Evolutionary conservation across 2,888 invertebrate genomes (phyloP).

Genomic region (Volucella bombylans): DNA sequence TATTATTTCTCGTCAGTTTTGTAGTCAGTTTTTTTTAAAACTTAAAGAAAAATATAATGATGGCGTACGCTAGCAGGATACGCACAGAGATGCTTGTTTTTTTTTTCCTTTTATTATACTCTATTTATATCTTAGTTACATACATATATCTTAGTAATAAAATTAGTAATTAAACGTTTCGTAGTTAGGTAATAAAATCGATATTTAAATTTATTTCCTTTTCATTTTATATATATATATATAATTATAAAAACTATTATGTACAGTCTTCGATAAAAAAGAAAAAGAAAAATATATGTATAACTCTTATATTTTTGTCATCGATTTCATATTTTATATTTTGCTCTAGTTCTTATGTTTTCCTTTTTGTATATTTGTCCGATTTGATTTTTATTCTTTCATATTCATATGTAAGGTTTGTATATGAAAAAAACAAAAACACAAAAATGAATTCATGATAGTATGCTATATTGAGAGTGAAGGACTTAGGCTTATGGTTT

Average conservation of each 20-base stretch:
- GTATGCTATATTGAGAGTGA: constrained; percentile 68
- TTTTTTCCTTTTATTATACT: constrained; percentile 44
- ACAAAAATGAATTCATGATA: constrained; percentile 25
- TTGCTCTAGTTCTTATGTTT: too few species aligned
- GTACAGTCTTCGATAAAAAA: constrained; percentile 66
- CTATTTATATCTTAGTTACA: constrained; percentile 62
- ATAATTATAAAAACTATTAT: constrained; percentile 69
- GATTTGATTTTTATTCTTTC: constrained; percentile 46
- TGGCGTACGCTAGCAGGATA: constrained; percentile 57
- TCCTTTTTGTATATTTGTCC: constrained; percentile 43
- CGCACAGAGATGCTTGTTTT: constrained; percentile 53
- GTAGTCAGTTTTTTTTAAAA: constrained; percentile 11
- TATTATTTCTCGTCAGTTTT: constrained; percentile 45
- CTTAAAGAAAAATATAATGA: constrained; percentile 42
- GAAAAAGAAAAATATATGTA: constrained; percentile 31
- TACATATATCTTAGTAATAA: constrained; percentile 68
- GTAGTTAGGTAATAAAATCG: constrained; percentile 72
- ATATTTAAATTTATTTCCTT: constrained; percentile 51
- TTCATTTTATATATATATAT: constrained; percentile 28
- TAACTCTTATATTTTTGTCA: constrained; percentile 38
- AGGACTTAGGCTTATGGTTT: constrained; percentile 71
- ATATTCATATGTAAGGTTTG: constrained; percentile 35
- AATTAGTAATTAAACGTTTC: constrained; percentile 66
- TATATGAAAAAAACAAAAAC: constrained; percentile 38
- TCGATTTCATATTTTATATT: constrained; percentile 37